Base-by-base conservation (phyloP, 2,113 vertebrate species). In the Onychostruthus taczanowskii region DNA sequence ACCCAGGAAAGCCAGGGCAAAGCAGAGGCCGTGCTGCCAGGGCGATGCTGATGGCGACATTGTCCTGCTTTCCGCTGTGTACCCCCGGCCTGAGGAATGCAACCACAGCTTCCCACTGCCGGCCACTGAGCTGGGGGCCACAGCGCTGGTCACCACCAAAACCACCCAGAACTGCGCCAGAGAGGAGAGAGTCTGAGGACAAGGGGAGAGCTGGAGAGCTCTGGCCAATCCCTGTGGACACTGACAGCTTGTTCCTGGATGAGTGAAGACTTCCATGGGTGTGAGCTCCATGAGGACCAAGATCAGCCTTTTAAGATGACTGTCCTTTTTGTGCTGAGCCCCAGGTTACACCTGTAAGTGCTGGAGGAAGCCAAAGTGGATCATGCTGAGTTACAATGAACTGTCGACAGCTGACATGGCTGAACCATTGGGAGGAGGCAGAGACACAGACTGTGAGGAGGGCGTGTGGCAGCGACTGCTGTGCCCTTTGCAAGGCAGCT, bases 111-210 rank as follows among this genome's bases (percentile, higher is more conserved):
- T 98, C 79, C 98, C 98, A 0, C 94, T 98, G 92, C 98, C 98
- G 0, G 98, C 98, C 93, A 98, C 97, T 1, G 98, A 98, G 87
- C 96, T 98, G 83, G 98, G 98, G 6, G 96, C 98, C 67, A 97
- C 98, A 0, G 97, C 95, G 8, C 93, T 98, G 84, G 98, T 98
- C 92, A 98, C 98, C 94, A 98, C 98, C 62, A 98, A 98, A 96
- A 98, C 98, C 8, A 96, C 94, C 0, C 96, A 97, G 81, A 95
- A 94, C 66, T 89, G 82, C 0, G 4, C 62, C 9, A 41, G 55
- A 3, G 82, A 96, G 35, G 87, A 96, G 55, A 95, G 89, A 41
- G 87, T 83, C 18, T 97, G 96, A 94, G 82, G 77, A 12, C 18
- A 2, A 30, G 9, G 7, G 4, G 28, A 55, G 43, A 50, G 21